These are phyloP conservation scores for Takifugu ocellatus DNA, from an alignment of 2,797 vertebrate species.

Conservation along the genomic window DNA sequence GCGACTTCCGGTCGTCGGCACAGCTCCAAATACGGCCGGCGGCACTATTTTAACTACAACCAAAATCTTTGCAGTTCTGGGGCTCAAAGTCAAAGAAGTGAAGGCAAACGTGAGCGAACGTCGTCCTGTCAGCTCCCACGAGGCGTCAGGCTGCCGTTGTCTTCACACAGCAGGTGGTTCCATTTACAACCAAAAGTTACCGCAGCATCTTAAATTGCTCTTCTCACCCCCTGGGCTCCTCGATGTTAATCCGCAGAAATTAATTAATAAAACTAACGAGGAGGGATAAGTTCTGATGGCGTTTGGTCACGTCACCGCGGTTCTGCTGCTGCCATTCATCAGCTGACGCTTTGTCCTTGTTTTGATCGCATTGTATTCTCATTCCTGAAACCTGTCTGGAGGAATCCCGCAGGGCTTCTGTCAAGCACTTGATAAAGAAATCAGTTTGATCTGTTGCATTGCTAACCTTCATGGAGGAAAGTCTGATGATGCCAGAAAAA, in stretches of 20 bases:
- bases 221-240: constrained; percentile 23
- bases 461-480: too few species aligned
- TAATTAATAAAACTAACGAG: constrained; percentile 19
- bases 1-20: constrained; percentile 25
- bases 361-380: too few species aligned
- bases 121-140: constrained; percentile 17
- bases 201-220: constrained; percentile 36
- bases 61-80: background rate
- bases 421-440: too few species aligned
- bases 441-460: too few species aligned
- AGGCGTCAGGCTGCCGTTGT: constrained; percentile 22
- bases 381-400: too few species aligned
- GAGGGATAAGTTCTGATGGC: constrained; percentile 27
- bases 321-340: too few species aligned
- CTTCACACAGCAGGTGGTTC: constrained; percentile 37
- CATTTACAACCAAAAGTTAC: constrained; percentile 27
- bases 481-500: too few species aligned
- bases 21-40: constrained; percentile 5
- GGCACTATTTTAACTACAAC: background rate
- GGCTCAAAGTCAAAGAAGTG: background rate
- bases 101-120: too few species aligned
- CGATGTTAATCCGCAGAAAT: constrained; percentile 24
- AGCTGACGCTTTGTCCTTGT: too few species aligned
- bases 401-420: too few species aligned
- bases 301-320: too few species aligned